These are phyloP conservation scores for Saguinus oedipus DNA, from an alignment of 2,797 vertebrate species.

Conservation along the genomic window DNA sequence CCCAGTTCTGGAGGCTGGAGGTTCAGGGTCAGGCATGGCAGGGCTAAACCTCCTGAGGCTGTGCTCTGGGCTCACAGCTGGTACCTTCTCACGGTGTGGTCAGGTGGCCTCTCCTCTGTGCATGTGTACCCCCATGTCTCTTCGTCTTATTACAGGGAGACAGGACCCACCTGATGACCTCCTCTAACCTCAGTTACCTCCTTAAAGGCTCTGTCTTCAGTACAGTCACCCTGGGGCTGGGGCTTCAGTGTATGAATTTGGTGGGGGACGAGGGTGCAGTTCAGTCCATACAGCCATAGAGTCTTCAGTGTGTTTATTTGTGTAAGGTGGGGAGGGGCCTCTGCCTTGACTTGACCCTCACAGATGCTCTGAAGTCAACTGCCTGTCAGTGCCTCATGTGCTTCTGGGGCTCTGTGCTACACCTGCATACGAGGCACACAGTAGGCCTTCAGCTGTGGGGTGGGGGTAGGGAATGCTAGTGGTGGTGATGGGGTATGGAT, in stretches of 20 bases:
- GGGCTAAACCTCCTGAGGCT: not conserved
- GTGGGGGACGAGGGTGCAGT: not conserved
- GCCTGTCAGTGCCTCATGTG: rapidly evolving
- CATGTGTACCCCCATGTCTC: not conserved
- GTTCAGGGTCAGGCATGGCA: rapidly evolving
- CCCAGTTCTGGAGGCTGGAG: not conserved
- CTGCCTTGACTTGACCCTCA: not conserved
- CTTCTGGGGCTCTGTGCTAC: not conserved
- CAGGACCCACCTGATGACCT: not conserved
- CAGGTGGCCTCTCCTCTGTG: rapidly evolving
- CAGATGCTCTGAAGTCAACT: not conserved
- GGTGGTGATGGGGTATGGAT: too few species aligned
- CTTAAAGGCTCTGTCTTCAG: not conserved
- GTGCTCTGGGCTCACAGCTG: not conserved
- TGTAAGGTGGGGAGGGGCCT: not conserved
- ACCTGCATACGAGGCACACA: rapidly evolving
- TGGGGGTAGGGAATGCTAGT: too few species aligned
- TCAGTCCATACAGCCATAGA: not conserved
- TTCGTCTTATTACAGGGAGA: not conserved
- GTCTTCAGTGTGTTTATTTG: not conserved
- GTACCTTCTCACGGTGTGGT: not conserved
- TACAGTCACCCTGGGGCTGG: not conserved
- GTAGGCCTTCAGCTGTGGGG: not conserved
- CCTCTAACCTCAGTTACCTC: not conserved
- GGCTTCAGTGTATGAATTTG: not conserved